Evolutionary conservation across 2,888 invertebrate genomes (phyloP).

Genomic region (Cerastis rubricosa): DNA sequence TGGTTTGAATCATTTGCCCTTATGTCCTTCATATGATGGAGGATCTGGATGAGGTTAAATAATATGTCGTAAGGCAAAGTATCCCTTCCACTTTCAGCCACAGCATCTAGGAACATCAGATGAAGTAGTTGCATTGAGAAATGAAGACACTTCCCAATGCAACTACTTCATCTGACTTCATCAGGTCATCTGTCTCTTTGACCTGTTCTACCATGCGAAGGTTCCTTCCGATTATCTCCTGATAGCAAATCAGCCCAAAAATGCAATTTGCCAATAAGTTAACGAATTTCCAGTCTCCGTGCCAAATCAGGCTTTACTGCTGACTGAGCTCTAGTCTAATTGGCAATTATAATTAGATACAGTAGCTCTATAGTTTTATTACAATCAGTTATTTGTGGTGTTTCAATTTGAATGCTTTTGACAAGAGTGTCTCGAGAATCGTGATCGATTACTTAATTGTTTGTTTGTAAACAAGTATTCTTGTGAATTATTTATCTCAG

Average conservation of each 20-base stretch:
- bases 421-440: constrained; percentile 4
- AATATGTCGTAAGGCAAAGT: not conserved
- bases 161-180: not conserved
- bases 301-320: constrained; percentile 15
- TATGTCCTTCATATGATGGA: not conserved
- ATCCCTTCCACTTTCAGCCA: not conserved
- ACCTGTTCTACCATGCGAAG: no score
- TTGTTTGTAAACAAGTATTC: not conserved
- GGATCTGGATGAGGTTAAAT: not conserved
- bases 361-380: constrained; percentile 25
- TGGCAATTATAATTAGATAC: constrained; percentile 45
- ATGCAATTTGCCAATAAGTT: constrained; percentile 19
- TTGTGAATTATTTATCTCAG: not conserved
- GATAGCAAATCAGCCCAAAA: not conserved
- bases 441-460: constrained; percentile 7
- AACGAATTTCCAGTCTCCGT: constrained; percentile 24
- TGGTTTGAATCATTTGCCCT: not conserved
- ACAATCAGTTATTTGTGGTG: constrained; percentile 27
- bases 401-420: constrained; percentile 18
- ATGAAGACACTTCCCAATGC: not conserved
- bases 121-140: no score
- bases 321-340: constrained; percentile 44
- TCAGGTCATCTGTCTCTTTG: not conserved
- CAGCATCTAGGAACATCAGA: not conserved
- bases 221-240: constrained; percentile 4